Evolutionary conservation across 1,140 invertebrate genomes (phyloP).

Genomic region (Dendroctonus ponderosae): DNA sequence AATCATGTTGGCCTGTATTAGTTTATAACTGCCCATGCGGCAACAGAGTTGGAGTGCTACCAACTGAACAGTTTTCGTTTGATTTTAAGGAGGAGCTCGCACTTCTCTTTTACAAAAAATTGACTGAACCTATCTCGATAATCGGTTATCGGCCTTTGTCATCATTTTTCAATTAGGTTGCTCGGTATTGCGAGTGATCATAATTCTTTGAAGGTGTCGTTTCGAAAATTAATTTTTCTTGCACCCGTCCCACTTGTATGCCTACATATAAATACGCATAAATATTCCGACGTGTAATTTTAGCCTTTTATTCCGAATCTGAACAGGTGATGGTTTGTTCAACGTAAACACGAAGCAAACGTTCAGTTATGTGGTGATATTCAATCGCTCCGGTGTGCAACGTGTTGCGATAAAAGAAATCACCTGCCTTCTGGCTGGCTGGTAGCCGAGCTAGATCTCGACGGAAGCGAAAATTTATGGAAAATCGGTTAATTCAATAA

Average conservation of each 20-base stretch:
- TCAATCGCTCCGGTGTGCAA: not conserved
- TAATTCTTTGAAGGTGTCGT: not conserved
- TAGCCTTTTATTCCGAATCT: too few species aligned
- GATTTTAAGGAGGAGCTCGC: too few species aligned
- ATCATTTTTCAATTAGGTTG: too few species aligned
- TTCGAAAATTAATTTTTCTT: not conserved
- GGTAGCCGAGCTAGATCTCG: conserved; percentile 28
- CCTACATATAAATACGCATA: too few species aligned
- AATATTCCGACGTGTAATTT: too few species aligned
- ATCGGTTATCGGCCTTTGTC: too few species aligned
- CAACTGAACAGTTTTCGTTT: conserved; percentile 5
- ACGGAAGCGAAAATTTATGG: conserved; percentile 34
- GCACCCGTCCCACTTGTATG: too few species aligned
- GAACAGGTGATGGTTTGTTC: too few species aligned
- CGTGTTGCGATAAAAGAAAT: conserved; percentile 14
- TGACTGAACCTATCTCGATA: too few species aligned
- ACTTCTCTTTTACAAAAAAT: too few species aligned
- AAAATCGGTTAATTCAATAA: conserved; percentile 35
- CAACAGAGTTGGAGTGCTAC: not conserved
- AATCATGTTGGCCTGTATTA: conserved; percentile 34
- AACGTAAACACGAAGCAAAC: too few species aligned
- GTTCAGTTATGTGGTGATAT: conserved; percentile 8
- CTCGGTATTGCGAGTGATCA: too few species aligned
- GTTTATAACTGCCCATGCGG: conserved; percentile 27
- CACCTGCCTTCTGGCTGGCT: conserved; percentile 29